A percentile compares a stretch with the other conserved stretches of the same genome.
Conservation (phyloP, 2,113 vertebrate genomes). For the Tachysurus fulvidraco region DNA sequence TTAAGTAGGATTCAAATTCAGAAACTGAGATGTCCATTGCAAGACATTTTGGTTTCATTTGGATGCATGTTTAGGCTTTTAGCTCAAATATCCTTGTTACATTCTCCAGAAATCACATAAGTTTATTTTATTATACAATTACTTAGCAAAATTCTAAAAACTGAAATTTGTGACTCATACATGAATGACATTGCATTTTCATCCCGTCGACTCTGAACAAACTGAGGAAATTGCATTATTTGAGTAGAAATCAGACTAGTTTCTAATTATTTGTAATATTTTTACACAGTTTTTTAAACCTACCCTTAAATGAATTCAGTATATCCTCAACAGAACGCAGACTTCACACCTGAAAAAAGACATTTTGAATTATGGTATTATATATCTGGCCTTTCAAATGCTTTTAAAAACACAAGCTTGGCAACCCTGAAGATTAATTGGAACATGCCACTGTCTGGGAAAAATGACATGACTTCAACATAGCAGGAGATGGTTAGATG, state of each 20-base stretch:
- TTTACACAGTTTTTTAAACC: no score
- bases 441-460: not conserved
- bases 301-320: no score
- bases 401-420: not conserved
- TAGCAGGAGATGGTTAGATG: not conserved
- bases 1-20: not conserved
- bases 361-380: not conserved
- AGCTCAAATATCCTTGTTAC: no score
- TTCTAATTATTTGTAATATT: no score
- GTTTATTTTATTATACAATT: no score
- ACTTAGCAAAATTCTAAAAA: not conserved
- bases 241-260: no score
- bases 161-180: not conserved
- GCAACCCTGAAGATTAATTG: not conserved
- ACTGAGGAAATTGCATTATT: no score
- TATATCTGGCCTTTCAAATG: not conserved
- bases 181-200: not conserved
- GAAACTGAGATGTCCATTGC: not conserved
- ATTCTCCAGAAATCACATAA: no score
- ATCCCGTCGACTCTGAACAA: not conserved
- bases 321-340: no score
- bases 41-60: not conserved
- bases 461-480: not conserved
- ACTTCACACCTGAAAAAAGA: no score
- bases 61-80: not conserved